phyloP scores from a whole-genome alignment of 2,888 invertebrate species.

The Lycia hirtaria region DNA sequence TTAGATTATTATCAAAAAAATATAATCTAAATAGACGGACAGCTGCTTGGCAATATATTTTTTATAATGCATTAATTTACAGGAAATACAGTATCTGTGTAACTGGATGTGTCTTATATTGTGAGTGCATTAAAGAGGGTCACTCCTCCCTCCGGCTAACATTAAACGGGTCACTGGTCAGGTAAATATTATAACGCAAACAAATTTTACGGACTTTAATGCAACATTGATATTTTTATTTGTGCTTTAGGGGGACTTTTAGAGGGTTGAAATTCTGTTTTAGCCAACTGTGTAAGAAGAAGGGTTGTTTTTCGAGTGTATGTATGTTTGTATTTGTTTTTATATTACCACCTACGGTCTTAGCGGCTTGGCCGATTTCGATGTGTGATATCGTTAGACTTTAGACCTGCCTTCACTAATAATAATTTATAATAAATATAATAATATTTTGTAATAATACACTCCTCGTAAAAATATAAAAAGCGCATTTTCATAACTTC shows the following conservation, averaged over 20 bases:
- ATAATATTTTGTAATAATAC: no score
- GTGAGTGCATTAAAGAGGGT: slow-evolving; percentile 64
- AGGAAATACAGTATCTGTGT: not conserved
- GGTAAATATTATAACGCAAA: slow-evolving; percentile 82
- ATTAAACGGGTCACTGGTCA: slow-evolving; percentile 81
- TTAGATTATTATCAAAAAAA: not conserved
- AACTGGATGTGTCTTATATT: slow-evolving; percentile 8
- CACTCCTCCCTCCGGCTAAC: slow-evolving; percentile 61
- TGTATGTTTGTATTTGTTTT: no score
- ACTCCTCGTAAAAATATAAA: no score
- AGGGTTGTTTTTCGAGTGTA: not conserved
- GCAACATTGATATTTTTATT: slow-evolving; percentile 75
- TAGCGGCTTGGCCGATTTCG: no score
- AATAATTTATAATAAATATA: no score
- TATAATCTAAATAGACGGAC: not conserved
- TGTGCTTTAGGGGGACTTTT: slow-evolving; percentile 26
- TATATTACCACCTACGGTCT: no score
- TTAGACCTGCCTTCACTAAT: no score
- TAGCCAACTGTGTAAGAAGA: not conserved
- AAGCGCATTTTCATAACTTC: no score
- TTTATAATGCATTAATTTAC: no score
- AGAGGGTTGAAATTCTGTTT: slow-evolving; percentile 3
- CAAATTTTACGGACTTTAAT: slow-evolving; percentile 80
- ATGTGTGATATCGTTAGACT: no score
- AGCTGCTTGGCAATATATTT: no score